phyloP scores from a whole-genome alignment of 2,888 invertebrate genomes.

The Andrena camellia region DNA sequence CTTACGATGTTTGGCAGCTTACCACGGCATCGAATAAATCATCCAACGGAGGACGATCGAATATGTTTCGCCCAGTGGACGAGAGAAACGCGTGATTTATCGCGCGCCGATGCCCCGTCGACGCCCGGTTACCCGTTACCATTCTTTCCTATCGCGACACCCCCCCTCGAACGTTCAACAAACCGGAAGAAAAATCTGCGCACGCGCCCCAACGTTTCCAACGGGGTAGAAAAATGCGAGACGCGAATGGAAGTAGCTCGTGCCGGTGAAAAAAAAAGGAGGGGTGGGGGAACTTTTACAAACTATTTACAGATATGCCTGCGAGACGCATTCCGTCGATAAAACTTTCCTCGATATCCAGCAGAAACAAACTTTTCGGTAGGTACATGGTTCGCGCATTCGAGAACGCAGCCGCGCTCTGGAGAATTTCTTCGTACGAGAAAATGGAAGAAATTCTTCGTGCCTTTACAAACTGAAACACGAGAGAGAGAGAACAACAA shows the following conservation, averaged over 20 bases:
- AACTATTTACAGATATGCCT: not conserved
- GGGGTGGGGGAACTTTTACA: no score
- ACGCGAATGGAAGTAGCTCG: not conserved
- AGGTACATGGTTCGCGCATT: not conserved
- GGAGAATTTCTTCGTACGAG: not conserved
- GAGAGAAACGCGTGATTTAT: slow-evolving; percentile 31
- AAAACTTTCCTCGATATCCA: slow-evolving; percentile 39
- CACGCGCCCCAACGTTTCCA: not conserved
- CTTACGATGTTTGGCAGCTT: slow-evolving; percentile 39
- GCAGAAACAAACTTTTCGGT: slow-evolving; percentile 17
- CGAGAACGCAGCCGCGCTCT: not conserved
- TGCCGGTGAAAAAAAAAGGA: not conserved
- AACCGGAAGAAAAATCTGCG: not conserved
- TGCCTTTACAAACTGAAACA: not conserved
- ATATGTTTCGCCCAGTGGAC: not conserved
- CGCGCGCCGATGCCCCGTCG: not conserved
- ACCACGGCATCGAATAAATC: slow-evolving; percentile 47
- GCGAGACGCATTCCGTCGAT: slow-evolving; percentile 33
- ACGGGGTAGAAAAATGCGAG: not conserved
- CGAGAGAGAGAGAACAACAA: not conserved
- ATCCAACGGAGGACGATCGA: slow-evolving; percentile 26
- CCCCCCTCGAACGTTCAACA: not conserved
- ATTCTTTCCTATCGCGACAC: not conserved
- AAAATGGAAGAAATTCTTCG: not conserved
- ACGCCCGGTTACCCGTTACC: not conserved